A percentile compares a stretch with the other conserved stretches of the same genome.
Evolutionary conservation across 2,113 vertebrate genomes (phyloP).

Genomic region (Butorides virescens): DNA sequence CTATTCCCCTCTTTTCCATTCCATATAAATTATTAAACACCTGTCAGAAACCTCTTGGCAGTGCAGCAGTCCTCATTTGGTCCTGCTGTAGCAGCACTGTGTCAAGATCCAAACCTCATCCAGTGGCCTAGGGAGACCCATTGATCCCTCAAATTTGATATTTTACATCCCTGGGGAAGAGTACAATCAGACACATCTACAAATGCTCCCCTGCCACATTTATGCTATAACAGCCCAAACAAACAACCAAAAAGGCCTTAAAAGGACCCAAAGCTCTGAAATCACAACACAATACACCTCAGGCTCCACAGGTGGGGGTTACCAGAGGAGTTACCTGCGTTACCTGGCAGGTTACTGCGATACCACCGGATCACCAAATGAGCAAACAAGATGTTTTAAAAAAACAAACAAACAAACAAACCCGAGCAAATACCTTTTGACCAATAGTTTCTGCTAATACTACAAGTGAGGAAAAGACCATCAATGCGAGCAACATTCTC

Average conservation of each 20-base stretch:
- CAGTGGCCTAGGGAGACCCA: accelerated
- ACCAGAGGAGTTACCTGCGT: neutral
- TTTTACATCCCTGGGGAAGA: neutral
- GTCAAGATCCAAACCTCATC: neutral
- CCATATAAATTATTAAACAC: neutral
- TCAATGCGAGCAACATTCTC: neutral
- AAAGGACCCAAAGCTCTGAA: neutral
- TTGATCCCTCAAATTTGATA: neutral
- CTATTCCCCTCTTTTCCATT: neutral
- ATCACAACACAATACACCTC: neutral
- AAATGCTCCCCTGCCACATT: neutral
- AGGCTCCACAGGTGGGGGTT: neutral
- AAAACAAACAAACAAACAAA: neutral
- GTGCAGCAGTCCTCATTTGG: accelerated
- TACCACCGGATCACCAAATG: neutral
- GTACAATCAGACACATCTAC: neutral
- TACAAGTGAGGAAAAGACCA: slow-evolving; percentile 11
- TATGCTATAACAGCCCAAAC: neutral
- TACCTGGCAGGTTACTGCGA: accelerated
- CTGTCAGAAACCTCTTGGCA: neutral
- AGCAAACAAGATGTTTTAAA: neutral
- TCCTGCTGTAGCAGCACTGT: neutral
- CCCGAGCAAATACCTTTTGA: slow-evolving; percentile 53
- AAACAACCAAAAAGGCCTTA: neutral
- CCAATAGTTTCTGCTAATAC: neutral